A percentile compares a stretch with the other conserved stretches of the same genome.
phyloP scores from a whole-genome alignment of 2,797 vertebrate species.

The Synanceia verrucosa region DNA sequence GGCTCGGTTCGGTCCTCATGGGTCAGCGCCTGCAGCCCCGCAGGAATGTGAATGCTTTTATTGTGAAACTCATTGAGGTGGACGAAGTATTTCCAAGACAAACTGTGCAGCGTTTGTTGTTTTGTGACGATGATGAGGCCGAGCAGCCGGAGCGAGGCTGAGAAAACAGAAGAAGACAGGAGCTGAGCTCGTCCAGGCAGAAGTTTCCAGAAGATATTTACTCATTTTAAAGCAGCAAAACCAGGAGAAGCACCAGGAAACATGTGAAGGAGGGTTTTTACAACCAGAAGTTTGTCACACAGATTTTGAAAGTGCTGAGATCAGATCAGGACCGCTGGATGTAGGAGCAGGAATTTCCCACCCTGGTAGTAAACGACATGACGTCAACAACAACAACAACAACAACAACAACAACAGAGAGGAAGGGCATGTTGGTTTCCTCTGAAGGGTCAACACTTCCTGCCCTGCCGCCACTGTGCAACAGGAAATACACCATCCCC shows the following conservation, averaged over 20 bases:
- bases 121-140: conserved; percentile 21
- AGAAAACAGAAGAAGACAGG: conserved; percentile 39
- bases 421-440: conserved; percentile 28
- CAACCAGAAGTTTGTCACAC: too few species aligned
- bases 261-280: too few species aligned
- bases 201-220: neutral
- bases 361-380: conserved; percentile 42
- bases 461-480: conserved; percentile 32
- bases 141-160: conserved; percentile 19
- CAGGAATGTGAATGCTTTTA: conserved; percentile 59
- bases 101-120: conserved; percentile 13
- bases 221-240: too few species aligned
- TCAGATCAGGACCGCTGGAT: conserved; percentile 16
- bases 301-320: too few species aligned
- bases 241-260: too few species aligned
- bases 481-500: conserved; percentile 4
- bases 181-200: neutral
- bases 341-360: conserved; percentile 41
- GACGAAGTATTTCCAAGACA: conserved; percentile 36
- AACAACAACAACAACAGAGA: neutral
- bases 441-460: conserved; percentile 44
- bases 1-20: neutral
- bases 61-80: conserved; percentile 33
- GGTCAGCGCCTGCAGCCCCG: conserved; percentile 7
- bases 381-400: conserved; percentile 15